Conservation (phyloP, 2,797 vertebrate species). For the Rhinoraja longicauda region DNA sequence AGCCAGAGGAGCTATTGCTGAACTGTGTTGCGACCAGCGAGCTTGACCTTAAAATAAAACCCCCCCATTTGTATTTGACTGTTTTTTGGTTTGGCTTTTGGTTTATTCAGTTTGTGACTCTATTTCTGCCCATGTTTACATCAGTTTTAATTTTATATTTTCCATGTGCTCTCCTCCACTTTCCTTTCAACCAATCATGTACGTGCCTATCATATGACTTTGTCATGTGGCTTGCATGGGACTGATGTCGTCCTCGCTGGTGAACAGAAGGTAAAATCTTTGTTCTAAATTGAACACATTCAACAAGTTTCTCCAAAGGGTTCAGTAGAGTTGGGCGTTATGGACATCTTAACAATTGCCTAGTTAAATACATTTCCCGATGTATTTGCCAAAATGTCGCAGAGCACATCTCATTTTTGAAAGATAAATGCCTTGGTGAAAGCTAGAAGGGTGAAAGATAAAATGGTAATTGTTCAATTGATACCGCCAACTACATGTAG, state of each 20-base stretch:
- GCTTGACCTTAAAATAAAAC: constrained; percentile 14
- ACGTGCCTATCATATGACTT: constrained; percentile 90
- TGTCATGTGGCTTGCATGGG: constrained; percentile 96
- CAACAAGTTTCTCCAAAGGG: constrained; percentile 40
- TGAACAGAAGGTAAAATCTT: constrained; percentile 96
- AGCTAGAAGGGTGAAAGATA: background rate
- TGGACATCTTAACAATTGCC: background rate
- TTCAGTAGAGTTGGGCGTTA: constrained; percentile 21
- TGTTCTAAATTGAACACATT: constrained; percentile 56
- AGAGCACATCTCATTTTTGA: too few species aligned
- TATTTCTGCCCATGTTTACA: constrained; percentile 77
- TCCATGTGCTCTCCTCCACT: constrained; percentile 82
- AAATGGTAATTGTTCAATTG: background rate
- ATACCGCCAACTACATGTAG: background rate
- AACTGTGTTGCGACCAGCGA: constrained; percentile 43
- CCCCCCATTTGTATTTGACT: constrained; percentile 57
- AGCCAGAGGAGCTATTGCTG: constrained; percentile 49
- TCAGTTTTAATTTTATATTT: constrained; percentile 88
- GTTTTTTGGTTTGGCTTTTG: constrained; percentile 65
- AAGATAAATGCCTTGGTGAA: background rate
- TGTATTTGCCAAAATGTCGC: background rate
- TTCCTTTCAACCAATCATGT: constrained; percentile 88
- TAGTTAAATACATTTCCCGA: background rate
- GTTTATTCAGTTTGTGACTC: constrained; percentile 54
- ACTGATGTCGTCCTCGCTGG: constrained; percentile 80